phyloP scores from a whole-genome alignment of 2,888 invertebrate genomes.

The Acanthopleura granulata region DNA sequence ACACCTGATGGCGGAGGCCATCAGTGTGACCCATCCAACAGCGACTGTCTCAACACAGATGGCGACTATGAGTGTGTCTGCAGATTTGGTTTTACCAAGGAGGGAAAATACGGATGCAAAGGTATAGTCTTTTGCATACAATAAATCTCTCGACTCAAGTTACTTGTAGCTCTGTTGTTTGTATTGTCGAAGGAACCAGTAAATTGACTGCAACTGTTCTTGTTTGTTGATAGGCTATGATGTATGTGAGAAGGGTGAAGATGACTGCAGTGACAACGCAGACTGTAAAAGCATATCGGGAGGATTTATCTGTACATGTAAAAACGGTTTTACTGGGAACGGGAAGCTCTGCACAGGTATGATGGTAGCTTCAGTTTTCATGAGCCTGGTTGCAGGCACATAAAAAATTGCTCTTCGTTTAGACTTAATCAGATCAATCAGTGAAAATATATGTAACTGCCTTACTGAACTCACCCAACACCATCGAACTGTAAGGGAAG shows the following conservation, averaged over 20 bases:
- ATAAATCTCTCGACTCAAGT: too few relatives aligned
- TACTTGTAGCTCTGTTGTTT: too few relatives aligned
- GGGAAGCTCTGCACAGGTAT: constrained; percentile 23
- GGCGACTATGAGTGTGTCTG: constrained; percentile 31
- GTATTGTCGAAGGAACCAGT: too few relatives aligned
- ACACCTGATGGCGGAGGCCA: constrained; percentile 27
- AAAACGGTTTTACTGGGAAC: constrained; percentile 22
- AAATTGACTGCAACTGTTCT: background rate
- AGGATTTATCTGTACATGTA: constrained; percentile 22
- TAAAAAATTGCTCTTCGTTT: too few relatives aligned
- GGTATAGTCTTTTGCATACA: background rate
- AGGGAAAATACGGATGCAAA: constrained; percentile 22
- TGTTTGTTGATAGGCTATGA: constrained; percentile 6
- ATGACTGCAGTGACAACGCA: constrained; percentile 22
- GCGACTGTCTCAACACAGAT: constrained; percentile 29
- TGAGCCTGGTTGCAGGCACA: too few relatives aligned
- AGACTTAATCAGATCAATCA: too few relatives aligned
- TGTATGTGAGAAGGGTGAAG: background rate
- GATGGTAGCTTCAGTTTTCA: too few relatives aligned
- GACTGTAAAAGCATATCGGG: constrained; percentile 30
- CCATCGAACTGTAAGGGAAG: too few relatives aligned
- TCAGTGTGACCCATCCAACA: constrained; percentile 25
- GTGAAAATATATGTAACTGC: too few relatives aligned
- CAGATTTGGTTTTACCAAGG: constrained; percentile 25
- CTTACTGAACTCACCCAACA: too few relatives aligned